Evolutionary conservation across 2,113 vertebrate species (phyloP), one percentile per base, ranked within the genome.

Genomic region (Grantiella picta): DNA sequence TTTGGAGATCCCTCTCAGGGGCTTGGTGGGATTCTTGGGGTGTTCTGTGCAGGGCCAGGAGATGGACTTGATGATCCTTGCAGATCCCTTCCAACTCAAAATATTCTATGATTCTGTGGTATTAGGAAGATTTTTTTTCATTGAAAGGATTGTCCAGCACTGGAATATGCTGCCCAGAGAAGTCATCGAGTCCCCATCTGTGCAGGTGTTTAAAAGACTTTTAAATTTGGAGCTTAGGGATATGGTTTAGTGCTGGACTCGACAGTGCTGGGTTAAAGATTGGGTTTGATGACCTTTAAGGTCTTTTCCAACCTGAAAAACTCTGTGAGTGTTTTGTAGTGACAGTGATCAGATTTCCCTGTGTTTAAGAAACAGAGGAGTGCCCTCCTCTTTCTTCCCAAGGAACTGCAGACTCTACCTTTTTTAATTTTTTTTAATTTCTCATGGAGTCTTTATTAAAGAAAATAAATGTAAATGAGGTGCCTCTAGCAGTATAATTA

Each of bases 401-500:
- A 22, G 35, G 65, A 94, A 86, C 61, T 93, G 45, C 90, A 97
- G 83, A 54, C 89, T 95, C n/a, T 94, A 86, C 78, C 25, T 95
- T 96, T 21, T 42, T 54, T 47, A 29, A n/a, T n/a, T 61, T 70
- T 69, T 42, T 12, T 3, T 1, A 42, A 82, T 90, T 93, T 94
- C 57, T 68, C 76, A 52, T 54, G 25, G 82, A 81, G n/a, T 72
- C 33, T 96, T 97, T 97, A 97, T 98, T 97, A 97, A 97, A 96
- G 94, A 95, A 97, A 98, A 97, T 72, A 90, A 94, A 98, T 98
- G 96, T 95, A 98, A 98, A 98, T 98, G 71, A 80, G 63, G 94
- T 77, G 95, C 97, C 96, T 97, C 96, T 87, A 96, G 96, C 96
- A 95, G 95, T 96, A 95, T 98, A 98, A 98, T 98, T 98, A 98